Percentiles rank a stretch among this genome's conserved stretches.
phyloP scores from a whole-genome alignment of 2,797 vertebrate genomes.

The Potorous gilbertii region DNA sequence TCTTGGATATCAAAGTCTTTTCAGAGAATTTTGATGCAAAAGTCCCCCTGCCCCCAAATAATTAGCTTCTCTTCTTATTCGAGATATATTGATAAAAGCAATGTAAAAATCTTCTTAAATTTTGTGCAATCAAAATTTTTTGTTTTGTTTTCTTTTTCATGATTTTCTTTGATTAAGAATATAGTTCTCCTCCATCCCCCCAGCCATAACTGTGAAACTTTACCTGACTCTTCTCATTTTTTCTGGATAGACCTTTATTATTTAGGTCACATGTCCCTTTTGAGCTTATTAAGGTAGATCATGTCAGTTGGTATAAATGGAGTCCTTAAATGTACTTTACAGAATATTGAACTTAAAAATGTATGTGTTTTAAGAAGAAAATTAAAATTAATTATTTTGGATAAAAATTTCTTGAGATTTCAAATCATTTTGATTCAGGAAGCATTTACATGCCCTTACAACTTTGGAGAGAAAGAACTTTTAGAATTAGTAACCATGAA shows the following conservation, averaged over 20 bases:
- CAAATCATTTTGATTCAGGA: background rate
- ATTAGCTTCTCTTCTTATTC: background rate
- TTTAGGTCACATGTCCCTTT: background rate
- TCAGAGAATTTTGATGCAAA: background rate
- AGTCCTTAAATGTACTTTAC: background rate
- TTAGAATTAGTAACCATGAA: background rate
- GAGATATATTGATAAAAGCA: background rate
- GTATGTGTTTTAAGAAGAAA: background rate
- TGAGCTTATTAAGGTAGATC: background rate
- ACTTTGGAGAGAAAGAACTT: background rate
- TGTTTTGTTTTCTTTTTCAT: background rate
- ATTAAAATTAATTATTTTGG: background rate
- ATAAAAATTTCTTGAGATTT: background rate
- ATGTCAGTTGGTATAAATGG: background rate
- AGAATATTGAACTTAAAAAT: background rate
- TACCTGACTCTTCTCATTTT: background rate
- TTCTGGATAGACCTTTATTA: background rate
- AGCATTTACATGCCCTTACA: background rate
- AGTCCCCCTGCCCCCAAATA: background rate
- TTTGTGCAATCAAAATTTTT: background rate
- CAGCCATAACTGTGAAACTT: too few species aligned
- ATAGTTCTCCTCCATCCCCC: background rate
- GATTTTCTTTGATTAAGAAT: background rate
- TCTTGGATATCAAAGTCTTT: background rate
- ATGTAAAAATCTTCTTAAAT: background rate